A percentile compares a stretch with the other conserved stretches of the same genome.
Evolutionary conservation across 2,888 invertebrate genomes (phyloP).

Genomic region (Eulithis testata): DNA sequence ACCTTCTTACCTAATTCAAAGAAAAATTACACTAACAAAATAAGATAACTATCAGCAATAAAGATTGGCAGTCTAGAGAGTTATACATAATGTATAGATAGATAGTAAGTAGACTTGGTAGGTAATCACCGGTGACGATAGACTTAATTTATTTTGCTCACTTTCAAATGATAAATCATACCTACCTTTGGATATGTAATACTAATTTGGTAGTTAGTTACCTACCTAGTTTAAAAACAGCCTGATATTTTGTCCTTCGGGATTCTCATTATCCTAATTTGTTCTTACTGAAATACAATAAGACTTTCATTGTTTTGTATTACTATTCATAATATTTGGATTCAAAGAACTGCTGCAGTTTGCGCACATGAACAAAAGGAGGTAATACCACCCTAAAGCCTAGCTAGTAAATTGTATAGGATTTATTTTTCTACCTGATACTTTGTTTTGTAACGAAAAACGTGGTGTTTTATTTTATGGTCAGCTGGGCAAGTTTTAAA

Average conservation of each 20-base stretch:
- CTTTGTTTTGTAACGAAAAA: slow-evolving; percentile 33
- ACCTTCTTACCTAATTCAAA: too few species aligned
- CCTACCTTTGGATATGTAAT: too few species aligned
- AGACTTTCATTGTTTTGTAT: slow-evolving; percentile 26
- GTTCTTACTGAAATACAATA: slow-evolving; percentile 37
- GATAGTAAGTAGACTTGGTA: too few species aligned
- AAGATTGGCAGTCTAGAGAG: too few species aligned
- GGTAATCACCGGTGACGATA: too few species aligned
- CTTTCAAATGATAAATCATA: too few species aligned
- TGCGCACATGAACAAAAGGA: slow-evolving; percentile 24
- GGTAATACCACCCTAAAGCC: slow-evolving; percentile 21
- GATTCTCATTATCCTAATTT: slow-evolving; percentile 24
- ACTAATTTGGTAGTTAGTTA: too few species aligned
- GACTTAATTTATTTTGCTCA: too few species aligned
- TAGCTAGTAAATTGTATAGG: slow-evolving; percentile 37
- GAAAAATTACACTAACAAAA: too few species aligned
- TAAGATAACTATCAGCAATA: too few species aligned
- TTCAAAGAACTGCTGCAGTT: slow-evolving; percentile 27
- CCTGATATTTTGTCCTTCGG: background rate
- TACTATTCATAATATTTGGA: slow-evolving; percentile 17
- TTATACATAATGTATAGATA: too few species aligned
- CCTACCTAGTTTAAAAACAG: too few species aligned
- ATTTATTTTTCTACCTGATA: slow-evolving; percentile 50
- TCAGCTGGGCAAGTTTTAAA: slow-evolving; percentile 40
- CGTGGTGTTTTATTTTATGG: slow-evolving; percentile 52